A percentile compares a stretch with the other conserved stretches of the same genome.
These are phyloP conservation scores for Cyclargus thomasi DNA, from an alignment of 1,140 invertebrate genomes.

Conservation along the genomic window DNA sequence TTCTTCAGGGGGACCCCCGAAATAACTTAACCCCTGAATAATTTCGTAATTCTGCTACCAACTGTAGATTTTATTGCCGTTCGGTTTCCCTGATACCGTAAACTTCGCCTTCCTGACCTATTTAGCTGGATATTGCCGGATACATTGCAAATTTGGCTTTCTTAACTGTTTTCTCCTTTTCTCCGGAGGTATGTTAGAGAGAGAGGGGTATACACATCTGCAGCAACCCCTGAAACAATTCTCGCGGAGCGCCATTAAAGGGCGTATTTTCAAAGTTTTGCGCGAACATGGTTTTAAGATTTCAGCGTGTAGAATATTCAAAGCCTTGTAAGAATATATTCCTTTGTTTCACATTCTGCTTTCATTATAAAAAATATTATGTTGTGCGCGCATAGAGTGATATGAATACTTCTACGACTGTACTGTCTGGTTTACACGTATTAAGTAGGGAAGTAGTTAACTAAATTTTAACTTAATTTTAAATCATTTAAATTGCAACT, in stretches of 20 bases:
- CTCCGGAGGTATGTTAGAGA: constrained; percentile 30
- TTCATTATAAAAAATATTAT: not conserved
- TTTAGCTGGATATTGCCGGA: constrained; percentile 58
- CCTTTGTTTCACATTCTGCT: not conserved
- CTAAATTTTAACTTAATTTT: no score
- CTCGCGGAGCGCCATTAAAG: constrained; percentile 19
- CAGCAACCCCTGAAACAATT: constrained; percentile 33
- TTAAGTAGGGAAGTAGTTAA: no score
- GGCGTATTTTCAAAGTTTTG: constrained; percentile 11
- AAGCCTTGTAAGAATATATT: not conserved
- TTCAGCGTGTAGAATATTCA: constrained; percentile 5
- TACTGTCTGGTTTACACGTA: no score
- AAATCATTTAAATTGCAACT: no score
- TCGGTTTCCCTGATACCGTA: constrained; percentile 65
- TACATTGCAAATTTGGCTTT: constrained; percentile 56
- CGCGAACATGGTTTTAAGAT: constrained; percentile 5
- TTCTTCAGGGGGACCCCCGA: constrained; percentile 16
- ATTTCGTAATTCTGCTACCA: constrained; percentile 62
- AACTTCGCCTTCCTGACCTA: constrained; percentile 73
- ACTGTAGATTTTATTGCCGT: constrained; percentile 60
- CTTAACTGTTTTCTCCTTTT: constrained; percentile 40
- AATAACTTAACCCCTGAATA: constrained; percentile 47
- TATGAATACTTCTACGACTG: no score
- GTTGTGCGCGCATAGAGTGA: no score
- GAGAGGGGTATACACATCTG: constrained; percentile 35